phyloP scores from a whole-genome alignment of 2,888 invertebrate species.

The Parascotia fuliginaria region DNA sequence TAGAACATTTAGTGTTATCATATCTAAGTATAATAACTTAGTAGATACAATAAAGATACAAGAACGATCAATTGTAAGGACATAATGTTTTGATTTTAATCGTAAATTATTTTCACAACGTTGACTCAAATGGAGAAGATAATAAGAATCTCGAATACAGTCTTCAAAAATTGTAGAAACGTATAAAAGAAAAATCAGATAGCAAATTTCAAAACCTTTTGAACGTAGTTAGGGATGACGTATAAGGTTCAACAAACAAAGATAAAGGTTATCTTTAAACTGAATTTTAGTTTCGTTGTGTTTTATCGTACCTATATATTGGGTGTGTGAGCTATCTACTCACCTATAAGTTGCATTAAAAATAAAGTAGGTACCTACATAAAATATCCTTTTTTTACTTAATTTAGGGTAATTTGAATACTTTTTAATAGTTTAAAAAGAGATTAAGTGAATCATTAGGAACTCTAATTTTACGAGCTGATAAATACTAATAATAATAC shows the following conservation, averaged over 20 bases:
- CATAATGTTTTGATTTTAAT: no score
- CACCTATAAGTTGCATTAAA: no score
- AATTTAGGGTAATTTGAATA: neutral
- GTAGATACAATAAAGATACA: neutral
- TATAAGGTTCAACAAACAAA: neutral
- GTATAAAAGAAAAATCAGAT: neutral
- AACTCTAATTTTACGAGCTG: conserved; percentile 43
- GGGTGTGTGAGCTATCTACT: no score
- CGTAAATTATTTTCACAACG: no score
- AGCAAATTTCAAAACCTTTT: neutral
- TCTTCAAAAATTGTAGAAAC: neutral
- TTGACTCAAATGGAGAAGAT: no score
- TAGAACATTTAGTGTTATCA: neutral
- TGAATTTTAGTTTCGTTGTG: neutral
- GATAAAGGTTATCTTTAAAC: neutral
- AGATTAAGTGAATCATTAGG: neutral
- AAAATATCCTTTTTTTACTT: no score
- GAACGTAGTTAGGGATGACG: neutral
- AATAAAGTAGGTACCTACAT: no score
- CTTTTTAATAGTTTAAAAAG: neutral
- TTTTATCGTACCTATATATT: neutral
- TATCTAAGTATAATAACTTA: neutral
- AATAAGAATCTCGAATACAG: neutral
- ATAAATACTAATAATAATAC: conserved; percentile 57
- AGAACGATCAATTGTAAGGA: no score